A percentile compares a stretch with the other conserved stretches of the same genome.
phyloP scores from a whole-genome alignment of 2,797 vertebrate genomes.

The Helostoma temminkii region DNA sequence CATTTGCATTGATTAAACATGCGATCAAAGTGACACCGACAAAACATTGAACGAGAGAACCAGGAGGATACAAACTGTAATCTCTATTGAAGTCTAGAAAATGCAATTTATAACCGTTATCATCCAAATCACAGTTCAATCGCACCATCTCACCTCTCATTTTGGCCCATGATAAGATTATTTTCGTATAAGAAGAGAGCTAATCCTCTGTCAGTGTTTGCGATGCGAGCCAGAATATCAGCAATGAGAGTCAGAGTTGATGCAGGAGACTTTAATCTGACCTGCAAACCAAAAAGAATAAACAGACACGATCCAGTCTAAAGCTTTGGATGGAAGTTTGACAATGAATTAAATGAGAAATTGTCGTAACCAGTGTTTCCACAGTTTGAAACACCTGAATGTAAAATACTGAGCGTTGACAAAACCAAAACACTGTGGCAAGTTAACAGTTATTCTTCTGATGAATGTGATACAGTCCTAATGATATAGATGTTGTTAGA shows the following conservation, averaged over 20 bases:
- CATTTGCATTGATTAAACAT: conserved; percentile 2
- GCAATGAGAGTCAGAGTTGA: conserved; percentile 88
- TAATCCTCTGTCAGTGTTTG: conserved; percentile 90
- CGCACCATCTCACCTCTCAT: conserved; percentile 82
- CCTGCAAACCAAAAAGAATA: conserved; percentile 72
- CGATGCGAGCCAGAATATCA: conserved; percentile 91
- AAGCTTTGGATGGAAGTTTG: too few relatives aligned
- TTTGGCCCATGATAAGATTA: conserved; percentile 75
- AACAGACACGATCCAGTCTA: conserved; percentile 17
- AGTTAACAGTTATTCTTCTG: background rate
- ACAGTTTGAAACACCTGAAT: background rate
- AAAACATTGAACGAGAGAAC: background rate
- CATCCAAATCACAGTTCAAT: conserved; percentile 18
- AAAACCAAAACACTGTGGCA: background rate
- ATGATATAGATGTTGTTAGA: background rate
- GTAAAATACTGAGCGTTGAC: background rate
- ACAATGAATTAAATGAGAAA: background rate
- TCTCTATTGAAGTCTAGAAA: conserved; percentile 12
- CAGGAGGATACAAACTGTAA: conserved; percentile 29
- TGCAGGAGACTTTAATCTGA: conserved; percentile 84
- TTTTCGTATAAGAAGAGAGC: conserved; percentile 89
- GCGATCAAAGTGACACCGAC: background rate
- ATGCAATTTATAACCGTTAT: conserved; percentile 33
- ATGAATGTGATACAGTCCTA: background rate
- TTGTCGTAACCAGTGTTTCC: background rate